Evolutionary conservation across 2,113 vertebrate species (phyloP).

Genomic region (Catagonus wagneri): DNA sequence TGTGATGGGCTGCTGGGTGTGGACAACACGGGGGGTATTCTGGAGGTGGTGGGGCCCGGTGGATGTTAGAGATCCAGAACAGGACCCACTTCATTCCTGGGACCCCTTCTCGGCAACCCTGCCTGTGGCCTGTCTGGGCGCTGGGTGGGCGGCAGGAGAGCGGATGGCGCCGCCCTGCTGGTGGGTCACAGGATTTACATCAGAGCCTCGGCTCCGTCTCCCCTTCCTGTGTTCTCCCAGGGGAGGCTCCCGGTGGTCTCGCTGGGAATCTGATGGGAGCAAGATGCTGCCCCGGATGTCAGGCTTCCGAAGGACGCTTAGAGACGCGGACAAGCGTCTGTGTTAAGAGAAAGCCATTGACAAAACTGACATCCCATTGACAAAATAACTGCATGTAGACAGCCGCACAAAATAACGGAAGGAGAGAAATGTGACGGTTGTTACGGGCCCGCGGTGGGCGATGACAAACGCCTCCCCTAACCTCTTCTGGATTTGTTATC

Average conservation of each 20-base stretch:
- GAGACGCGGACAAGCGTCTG: accelerated
- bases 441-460: not conserved
- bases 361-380: accelerated
- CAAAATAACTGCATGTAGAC: accelerated
- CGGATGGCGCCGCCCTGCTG: accelerated
- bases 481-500: not conserved
- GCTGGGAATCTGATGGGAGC: too few relatives aligned
- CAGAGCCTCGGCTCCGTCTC: accelerated
- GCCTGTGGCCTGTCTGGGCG: not conserved
- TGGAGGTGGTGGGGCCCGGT: not conserved
- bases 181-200: accelerated
- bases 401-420: accelerated
- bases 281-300: not conserved
- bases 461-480: not conserved
- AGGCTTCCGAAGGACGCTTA: not conserved
- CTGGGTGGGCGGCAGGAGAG: accelerated
- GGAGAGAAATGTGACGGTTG: not conserved
- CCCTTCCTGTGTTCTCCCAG: too few relatives aligned
- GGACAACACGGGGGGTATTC: not conserved
- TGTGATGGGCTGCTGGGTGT: accelerated
- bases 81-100: not conserved
- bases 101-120: not conserved
- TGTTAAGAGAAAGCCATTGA: not conserved
- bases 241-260: not conserved
- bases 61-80: not conserved